These are phyloP conservation scores for Calidris pygmaea DNA, from an alignment of 2,113 vertebrate species.

Conservation along the genomic window DNA sequence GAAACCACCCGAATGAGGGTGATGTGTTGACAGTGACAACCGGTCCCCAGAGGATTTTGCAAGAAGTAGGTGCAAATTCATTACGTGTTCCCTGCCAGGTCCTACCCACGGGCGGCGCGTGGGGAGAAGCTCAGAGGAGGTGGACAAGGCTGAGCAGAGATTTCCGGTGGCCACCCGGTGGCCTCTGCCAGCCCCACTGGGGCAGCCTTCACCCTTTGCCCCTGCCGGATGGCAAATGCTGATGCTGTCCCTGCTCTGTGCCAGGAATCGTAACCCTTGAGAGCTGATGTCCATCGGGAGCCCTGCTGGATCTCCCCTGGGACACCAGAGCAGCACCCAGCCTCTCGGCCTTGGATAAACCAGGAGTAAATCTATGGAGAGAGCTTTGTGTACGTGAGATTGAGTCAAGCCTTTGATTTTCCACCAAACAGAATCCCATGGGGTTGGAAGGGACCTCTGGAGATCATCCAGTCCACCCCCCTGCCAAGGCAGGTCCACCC, in stretches of 20 bases:
- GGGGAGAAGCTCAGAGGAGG: background rate
- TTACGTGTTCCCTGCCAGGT: background rate
- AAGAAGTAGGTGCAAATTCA: background rate
- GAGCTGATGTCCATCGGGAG: background rate
- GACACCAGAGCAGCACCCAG: background rate
- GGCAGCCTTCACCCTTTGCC: background rate
- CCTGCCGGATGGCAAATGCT: background rate
- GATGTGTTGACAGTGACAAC: background rate
- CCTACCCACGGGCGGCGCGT: fast-evolving
- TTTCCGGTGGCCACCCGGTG: background rate
- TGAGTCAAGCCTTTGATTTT: background rate
- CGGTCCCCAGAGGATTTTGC: background rate
- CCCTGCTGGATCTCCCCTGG: background rate
- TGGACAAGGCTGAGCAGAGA: background rate
- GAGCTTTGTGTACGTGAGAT: fast-evolving
- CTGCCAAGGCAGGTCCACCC: too few relatives aligned
- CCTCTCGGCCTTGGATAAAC: background rate
- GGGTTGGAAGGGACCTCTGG: too few relatives aligned
- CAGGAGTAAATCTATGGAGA: background rate
- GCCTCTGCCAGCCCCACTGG: background rate
- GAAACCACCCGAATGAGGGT: background rate
- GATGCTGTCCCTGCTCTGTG: fast-evolving
- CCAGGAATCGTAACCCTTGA: background rate
- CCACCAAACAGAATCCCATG: background rate
- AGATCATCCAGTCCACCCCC: too few relatives aligned